Evolutionary conservation across 2,113 vertebrate species (phyloP), one percentile per base, ranked within the genome.

Genomic region (Columbina picui): DNA sequence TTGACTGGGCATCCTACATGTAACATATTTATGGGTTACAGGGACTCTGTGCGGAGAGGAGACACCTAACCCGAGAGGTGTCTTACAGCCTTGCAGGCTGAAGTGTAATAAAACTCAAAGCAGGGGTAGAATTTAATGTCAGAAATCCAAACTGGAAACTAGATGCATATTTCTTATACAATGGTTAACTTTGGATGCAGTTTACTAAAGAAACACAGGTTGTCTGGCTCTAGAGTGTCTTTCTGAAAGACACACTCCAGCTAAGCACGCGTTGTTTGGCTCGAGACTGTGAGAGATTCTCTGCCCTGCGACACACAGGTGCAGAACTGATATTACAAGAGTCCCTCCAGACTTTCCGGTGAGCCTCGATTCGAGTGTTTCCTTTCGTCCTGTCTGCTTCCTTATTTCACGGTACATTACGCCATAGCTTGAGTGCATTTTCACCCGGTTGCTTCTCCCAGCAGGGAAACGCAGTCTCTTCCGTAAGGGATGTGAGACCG

Each of bases 351-450:
- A 26, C 65, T n/a, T 49, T 14, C 43, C 0, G 1, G 67, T 57
- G 87, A 93, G 61, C 49, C 59, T 88, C 0, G 1, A 76, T 61
- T 57, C 7, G 1, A 52, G 52, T 73, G 55, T 77, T 95, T 87
- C 85, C 79, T 90, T 91, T 95, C 79, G 85, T 93, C 94, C 90
- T 83, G 90, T 76, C 96, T 97, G 88, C 70, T 95, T 95, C 92
- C 88, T 97, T 61, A 80, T 41, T 96, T 79, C 82, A 9, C 39
- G 21, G 83, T 88, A 45, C 36, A 29, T 88, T 65, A 36, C 3
- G 1, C 85, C 27, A 0, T 59, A 73, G 88, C 93, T 94, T 80
- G 82, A 79, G 67, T 56, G 71, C 13, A 7, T 79, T 93, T 75
- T 22, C 69, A 38, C 53, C 39, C 34, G 50, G 68, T 88, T 85